Base-by-base conservation (phyloP, 2,888 invertebrate genomes). In the Schrankia costaestrigalis region DNA sequence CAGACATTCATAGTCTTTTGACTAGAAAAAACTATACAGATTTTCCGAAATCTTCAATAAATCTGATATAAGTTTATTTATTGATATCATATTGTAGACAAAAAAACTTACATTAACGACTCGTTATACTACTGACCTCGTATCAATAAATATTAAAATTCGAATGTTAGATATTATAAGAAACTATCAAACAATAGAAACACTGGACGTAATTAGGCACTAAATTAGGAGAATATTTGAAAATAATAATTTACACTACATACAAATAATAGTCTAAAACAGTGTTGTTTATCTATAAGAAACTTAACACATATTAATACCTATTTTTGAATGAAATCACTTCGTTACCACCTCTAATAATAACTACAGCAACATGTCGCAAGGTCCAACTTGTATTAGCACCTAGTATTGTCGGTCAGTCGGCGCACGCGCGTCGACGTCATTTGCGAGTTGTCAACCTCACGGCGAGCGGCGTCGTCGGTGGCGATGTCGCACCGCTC, bases 401-500 rank as follows among this genome's bases (percentile, higher is more conserved):
- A 86, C 86, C 86, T 85, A 84, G 80, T 86, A 87, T 87, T 87
- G 86, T 87, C 86, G 84, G 79, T 83, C 82, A 67, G 85, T 76
- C 78, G 75, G 71, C 74, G 71, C 66, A 59, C 45, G 60, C 57
- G 61, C 67, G 62, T 63, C 75, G 67, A 69, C 76, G 70, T 75
- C 77, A 51, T 61, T 71, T 70, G 69, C 71, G 78, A 77, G 78
- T 64, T 76, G 77, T 77, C 78, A 72, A 73, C 71, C 75, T 77
- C 74, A 68, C 74, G 69, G 69, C 46, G 59, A 53, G 63, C 45
- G 58, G 60, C 57, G 54, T 49, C 44, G 56, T 35, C 45, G 42
- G 52, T 44, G 56, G 36, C 47, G 42, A 32, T 32, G 32, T 18
- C 29, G 41, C 58, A 40, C 56, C 64, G 57, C 68, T 54, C 63